A percentile compares a stretch with the other conserved stretches of the same genome.
phyloP scores from a whole-genome alignment of 2,888 invertebrate genomes.

The Acholoe squamosa region DNA sequence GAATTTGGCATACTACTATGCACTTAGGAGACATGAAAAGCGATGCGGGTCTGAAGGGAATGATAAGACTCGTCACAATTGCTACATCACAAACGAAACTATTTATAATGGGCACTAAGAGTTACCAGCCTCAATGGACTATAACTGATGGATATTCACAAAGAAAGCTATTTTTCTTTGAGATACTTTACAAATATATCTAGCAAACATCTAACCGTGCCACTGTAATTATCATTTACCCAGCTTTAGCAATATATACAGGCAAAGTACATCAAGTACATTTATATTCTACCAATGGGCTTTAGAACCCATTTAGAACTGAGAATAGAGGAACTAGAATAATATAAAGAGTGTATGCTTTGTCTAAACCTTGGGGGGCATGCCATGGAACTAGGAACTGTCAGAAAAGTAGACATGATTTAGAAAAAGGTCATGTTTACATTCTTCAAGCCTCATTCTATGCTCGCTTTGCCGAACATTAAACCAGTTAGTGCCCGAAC shows the following conservation, averaged over 20 bases:
- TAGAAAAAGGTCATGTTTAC: background rate
- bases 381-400: conserved; percentile 12
- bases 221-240: background rate
- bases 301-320: conserved; percentile 27
- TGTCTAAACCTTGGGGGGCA: background rate
- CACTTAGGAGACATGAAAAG: background rate
- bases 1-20: background rate
- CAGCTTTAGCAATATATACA: background rate
- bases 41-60: background rate
- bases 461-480: background rate
- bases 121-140: background rate
- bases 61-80: background rate
- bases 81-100: conserved; percentile 27
- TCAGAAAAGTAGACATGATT: background rate
- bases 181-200: background rate
- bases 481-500: background rate
- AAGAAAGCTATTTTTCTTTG: conserved; percentile 20
- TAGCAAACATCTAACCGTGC: conserved; percentile 13
- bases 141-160: conserved; percentile 9
- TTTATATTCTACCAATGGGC: background rate
- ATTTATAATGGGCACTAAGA: background rate
- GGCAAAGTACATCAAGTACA: background rate
- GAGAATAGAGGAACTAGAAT: background rate
- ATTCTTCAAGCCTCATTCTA: background rate
- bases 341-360: background rate